Percentiles rank a stretch among this genome's conserved stretches.
Evolutionary conservation across 1,140 invertebrate genomes (phyloP).

Genomic region (Drosophila burlai): DNA sequence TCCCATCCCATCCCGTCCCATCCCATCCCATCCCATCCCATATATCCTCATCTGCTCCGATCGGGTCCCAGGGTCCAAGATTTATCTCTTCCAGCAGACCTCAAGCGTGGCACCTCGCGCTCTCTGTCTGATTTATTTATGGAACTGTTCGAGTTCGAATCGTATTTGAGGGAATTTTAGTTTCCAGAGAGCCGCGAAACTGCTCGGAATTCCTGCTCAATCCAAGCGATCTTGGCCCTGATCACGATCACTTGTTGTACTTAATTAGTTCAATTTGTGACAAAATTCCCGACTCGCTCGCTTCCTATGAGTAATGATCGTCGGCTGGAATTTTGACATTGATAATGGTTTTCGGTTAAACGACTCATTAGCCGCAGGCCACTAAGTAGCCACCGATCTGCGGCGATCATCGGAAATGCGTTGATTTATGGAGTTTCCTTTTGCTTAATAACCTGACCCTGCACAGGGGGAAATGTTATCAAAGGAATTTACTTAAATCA

Average conservation of each 20-base stretch:
- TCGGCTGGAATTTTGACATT: conserved; percentile 64
- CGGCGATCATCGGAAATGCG: conserved; percentile 63
- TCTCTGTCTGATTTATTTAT: conserved; percentile 72
- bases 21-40: conserved; percentile 3
- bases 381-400: conserved; percentile 52
- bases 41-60: conserved; percentile 29
- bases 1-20: background rate
- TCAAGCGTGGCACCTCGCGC: conserved; percentile 69
- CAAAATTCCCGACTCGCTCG: conserved; percentile 22
- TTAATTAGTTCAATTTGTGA: conserved; percentile 55
- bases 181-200: conserved; percentile 33
- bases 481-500: too few species aligned
- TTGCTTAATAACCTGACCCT: conserved; percentile 6
- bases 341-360: conserved; percentile 77
- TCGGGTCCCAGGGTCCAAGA: conserved; percentile 75
- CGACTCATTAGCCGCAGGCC: conserved; percentile 68
- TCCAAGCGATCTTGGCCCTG: conserved; percentile 10
- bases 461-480: conserved; percentile 3
- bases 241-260: conserved; percentile 21
- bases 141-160: conserved; percentile 42
- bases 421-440: conserved; percentile 67
- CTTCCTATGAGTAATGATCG: conserved; percentile 64
- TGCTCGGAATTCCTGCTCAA: conserved; percentile 25
- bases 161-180: conserved; percentile 32
- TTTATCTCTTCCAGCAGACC: conserved; percentile 72